These are phyloP conservation scores for Limnodromus scolopaceus DNA, from an alignment of 2,797 vertebrate species.

Conservation along the genomic window DNA sequence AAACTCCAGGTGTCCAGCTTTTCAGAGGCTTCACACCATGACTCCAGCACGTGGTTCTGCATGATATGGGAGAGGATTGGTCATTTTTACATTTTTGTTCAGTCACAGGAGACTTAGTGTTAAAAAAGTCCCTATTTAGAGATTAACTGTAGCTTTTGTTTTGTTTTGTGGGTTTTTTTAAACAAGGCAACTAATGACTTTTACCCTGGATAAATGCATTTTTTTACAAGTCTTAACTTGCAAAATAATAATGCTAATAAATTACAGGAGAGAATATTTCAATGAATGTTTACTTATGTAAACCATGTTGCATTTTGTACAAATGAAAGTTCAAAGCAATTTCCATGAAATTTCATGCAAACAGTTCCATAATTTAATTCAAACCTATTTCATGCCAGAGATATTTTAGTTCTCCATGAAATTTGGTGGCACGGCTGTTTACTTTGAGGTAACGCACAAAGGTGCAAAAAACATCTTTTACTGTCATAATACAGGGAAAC, in stretches of 20 bases:
- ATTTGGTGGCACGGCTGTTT: neutral
- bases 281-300: neutral
- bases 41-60: neutral
- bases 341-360: neutral
- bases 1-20: neutral
- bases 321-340: neutral
- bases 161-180: neutral
- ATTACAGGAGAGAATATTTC: neutral
- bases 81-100: neutral
- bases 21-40: neutral
- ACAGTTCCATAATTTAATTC: neutral
- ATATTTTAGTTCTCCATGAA: neutral
- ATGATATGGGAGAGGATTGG: neutral
- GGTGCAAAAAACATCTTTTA: neutral
- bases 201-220: neutral
- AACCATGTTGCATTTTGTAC: neutral
- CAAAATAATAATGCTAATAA: neutral
- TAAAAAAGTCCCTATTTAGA: neutral
- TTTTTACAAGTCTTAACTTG: neutral
- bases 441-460: neutral
- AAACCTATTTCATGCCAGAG: neutral
- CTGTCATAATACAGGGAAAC: neutral
- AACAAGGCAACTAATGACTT: neutral
- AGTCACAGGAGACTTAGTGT: neutral
- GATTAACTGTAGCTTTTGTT: neutral